Percentiles rank a stretch among this genome's conserved stretches.
Evolutionary conservation across 2,797 vertebrate species (phyloP).

Genomic region (Octomys mimax): DNA sequence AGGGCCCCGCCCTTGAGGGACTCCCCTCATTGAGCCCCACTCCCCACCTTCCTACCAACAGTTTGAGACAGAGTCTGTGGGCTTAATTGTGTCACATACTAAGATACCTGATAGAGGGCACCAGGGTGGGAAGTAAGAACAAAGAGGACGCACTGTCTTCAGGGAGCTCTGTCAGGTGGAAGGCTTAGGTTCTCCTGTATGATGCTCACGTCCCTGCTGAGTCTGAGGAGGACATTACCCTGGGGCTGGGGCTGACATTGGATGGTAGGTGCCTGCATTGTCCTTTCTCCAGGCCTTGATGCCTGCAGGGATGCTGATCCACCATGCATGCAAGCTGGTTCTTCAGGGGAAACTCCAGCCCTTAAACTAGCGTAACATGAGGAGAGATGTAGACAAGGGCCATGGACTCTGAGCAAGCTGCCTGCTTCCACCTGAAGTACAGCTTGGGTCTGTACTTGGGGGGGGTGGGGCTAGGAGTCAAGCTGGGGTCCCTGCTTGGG

Average conservation of each 20-base stretch:
- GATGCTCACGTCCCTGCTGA: accelerated
- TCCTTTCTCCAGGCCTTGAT: background rate
- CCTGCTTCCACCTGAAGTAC: background rate
- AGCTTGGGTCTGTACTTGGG: background rate
- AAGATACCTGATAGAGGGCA: background rate
- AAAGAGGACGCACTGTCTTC: background rate
- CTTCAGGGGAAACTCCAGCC: background rate
- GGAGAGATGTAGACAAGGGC: background rate
- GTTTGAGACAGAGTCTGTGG: background rate
- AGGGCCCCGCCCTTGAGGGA: background rate
- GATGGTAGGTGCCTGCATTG: too few relatives aligned
- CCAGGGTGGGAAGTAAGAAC: background rate
- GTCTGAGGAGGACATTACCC: background rate
- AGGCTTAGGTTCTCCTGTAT: background rate
- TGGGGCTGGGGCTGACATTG: background rate
- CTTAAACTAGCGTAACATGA: accelerated
- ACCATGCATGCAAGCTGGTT: background rate
- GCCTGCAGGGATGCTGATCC: background rate
- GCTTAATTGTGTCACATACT: background rate
- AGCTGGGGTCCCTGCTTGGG: background rate
- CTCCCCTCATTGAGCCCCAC: background rate
- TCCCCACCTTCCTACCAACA: background rate
- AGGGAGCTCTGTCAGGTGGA: background rate
- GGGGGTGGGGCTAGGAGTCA: accelerated
- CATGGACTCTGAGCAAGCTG: accelerated